These are phyloP conservation scores for Drosophila cardini DNA, from an alignment of 1,140 invertebrate genomes.

Conservation along the genomic window DNA sequence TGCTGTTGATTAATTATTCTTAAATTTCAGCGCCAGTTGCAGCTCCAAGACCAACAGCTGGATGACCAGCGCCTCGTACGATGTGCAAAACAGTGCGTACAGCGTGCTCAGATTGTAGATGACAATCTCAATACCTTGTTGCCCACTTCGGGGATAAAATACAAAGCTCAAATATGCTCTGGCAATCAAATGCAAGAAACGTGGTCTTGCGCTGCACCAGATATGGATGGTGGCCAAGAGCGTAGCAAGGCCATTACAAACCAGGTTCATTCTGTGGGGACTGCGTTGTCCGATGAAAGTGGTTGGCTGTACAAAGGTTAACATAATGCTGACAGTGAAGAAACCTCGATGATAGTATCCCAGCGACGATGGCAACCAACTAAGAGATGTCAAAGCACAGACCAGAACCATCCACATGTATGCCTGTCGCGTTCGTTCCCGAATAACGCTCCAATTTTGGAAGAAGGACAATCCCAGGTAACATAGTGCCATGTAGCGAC, in stretches of 20 bases:
- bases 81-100: conserved; percentile 52
- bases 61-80: conserved; percentile 55
- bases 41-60: conserved; percentile 53
- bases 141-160: conserved; percentile 8
- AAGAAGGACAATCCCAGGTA: conserved; percentile 47
- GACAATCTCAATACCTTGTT: conserved; percentile 9
- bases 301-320: conserved; percentile 40
- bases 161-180: conserved; percentile 38
- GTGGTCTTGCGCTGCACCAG: background rate
- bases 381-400: conserved; percentile 17
- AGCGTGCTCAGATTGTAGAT: conserved; percentile 49
- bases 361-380: conserved; percentile 36
- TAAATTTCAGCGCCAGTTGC: conserved; percentile 39
- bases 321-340: conserved; percentile 28
- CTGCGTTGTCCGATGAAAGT: no score
- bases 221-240: conserved; percentile 23
- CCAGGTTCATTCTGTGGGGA: background rate
- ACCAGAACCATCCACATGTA: conserved; percentile 47
- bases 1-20: conserved; percentile 4
- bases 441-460: conserved; percentile 30
- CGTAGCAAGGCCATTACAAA: conserved; percentile 35
- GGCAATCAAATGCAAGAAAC: conserved; percentile 16
- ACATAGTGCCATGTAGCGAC: conserved; percentile 19
- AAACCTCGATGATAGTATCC: conserved; percentile 37
- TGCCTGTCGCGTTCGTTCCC: background rate